Evolutionary conservation across 1,140 invertebrate genomes (phyloP), one percentile per base, ranked within the genome.

Genomic region (Orchesella cincta): DNA sequence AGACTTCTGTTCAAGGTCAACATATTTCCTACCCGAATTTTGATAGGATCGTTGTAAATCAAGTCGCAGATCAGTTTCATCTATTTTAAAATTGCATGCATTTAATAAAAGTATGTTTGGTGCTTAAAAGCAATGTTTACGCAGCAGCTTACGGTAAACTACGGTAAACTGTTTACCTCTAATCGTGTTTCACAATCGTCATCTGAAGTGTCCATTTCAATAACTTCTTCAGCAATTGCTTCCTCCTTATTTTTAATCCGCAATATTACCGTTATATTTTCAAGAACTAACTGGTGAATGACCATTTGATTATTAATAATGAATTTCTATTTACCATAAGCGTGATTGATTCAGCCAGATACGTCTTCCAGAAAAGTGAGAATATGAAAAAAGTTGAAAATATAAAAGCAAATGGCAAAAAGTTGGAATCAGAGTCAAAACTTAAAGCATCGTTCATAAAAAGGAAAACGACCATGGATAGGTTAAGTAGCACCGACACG

Each of bases 61-160:
- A 67, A 3, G 33, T 67, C 62, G 33, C 62, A 67, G 33, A 67
- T 67, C 26, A 67, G n/a, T 67, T 67, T 67, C 62, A 67, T 67
- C 62, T 67, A 23, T 57, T 57, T 57, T 23, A 57, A 26, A 57
- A 16, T 18, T 5, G 3, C 23, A 57, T 12, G 8, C 54, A 57
- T 5, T 5, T 57, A n/a, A 5, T 16, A 57, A 5, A 18, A 46
- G 39, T 20, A 8, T 46, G 20, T 20, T 46, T 8, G 8, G 39
- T 46, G 39, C 8, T 46, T 20, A 46, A 46, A 46, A 46, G 39
- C 20, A 46, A 46, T 57, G 26, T 18, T 26, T 57, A n/a, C n/a
- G n/a, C n/a, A n/a, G n/a, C n/a, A n/a, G n/a, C n/a, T n/a, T n/a
- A n/a, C n/a, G n/a, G n/a, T n/a, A n/a, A n/a, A n/a, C n/a, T n/a